Percentiles rank a stretch among this genome's conserved stretches.
Evolutionary conservation across 1,140 invertebrate genomes (phyloP).

Genomic region (Leptinotarsa defecta): DNA sequence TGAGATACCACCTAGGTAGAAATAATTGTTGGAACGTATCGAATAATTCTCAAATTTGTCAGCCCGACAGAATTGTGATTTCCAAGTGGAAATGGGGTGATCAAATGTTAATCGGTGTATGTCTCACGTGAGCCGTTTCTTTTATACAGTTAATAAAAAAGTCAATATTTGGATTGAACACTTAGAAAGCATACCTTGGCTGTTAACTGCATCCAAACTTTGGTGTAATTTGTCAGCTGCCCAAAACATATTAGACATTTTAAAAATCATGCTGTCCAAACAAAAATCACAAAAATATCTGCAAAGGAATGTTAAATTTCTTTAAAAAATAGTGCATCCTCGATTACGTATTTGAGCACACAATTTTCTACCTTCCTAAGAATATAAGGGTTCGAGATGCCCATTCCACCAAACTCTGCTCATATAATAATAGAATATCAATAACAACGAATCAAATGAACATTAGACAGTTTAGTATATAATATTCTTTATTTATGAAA

Average conservation of each 20-base stretch:
- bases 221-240: conserved; percentile 66
- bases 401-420: too few relatives aligned
- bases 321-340: not conserved
- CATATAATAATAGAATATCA: too few relatives aligned
- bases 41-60: too few relatives aligned
- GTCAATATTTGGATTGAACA: not conserved
- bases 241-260: conserved; percentile 57
- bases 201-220: conserved; percentile 68
- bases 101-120: not conserved
- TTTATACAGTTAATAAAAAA: not conserved
- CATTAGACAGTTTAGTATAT: too few relatives aligned
- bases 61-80: too few relatives aligned
- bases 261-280: conserved; percentile 16
- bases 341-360: too few relatives aligned
- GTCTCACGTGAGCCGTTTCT: not conserved
- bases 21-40: too few relatives aligned
- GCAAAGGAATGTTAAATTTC: conserved; percentile 4
- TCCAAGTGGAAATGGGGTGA: not conserved
- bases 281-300: conserved; percentile 23
- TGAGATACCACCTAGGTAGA: too few relatives aligned
- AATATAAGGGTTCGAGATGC: too few relatives aligned
- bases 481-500: too few relatives aligned
- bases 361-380: too few relatives aligned
- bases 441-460: too few relatives aligned
- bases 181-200: conserved; percentile 61